phyloP scores from a whole-genome alignment of 2,888 invertebrate species.

The Belgica antarctica region DNA sequence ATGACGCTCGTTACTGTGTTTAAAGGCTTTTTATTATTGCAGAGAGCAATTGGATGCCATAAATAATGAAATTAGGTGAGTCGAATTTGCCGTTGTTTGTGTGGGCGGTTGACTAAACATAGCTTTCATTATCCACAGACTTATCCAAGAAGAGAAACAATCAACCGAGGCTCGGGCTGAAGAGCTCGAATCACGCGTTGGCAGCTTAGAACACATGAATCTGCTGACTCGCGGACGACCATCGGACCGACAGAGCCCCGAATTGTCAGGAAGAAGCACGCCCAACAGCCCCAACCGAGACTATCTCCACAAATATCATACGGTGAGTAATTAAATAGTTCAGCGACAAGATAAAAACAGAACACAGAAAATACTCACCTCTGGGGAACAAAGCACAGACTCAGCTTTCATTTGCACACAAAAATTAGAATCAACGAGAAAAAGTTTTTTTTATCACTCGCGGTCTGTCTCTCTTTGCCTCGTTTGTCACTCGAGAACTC shows the following conservation, averaged over 20 bases:
- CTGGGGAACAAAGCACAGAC: background rate
- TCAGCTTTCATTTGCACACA: background rate
- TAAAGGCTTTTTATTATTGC: too few species aligned
- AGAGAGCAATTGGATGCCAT: slow-evolving; percentile 99
- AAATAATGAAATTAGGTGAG: slow-evolving; percentile 89
- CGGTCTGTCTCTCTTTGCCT: background rate
- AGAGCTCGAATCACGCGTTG: slow-evolving; percentile 92
- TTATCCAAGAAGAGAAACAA: slow-evolving; percentile 93
- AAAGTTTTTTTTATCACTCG: background rate
- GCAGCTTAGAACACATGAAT: slow-evolving; percentile 93
- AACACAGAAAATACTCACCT: background rate
- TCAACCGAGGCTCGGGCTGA: slow-evolving; percentile 95
- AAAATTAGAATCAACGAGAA: background rate
- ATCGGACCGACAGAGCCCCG: slow-evolving; percentile 69
- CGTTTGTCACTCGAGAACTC: background rate
- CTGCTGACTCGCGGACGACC: slow-evolving; percentile 71
- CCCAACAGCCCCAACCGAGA: slow-evolving; percentile 81
- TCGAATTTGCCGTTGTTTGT: slow-evolving; percentile 51
- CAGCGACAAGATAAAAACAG: background rate
- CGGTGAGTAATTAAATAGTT: slow-evolving; percentile 69
- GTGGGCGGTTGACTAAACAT: slow-evolving; percentile 55
- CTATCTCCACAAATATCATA: slow-evolving; percentile 92
- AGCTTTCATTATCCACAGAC: slow-evolving; percentile 49
- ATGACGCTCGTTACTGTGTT: too few species aligned
- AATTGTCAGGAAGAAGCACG: slow-evolving; percentile 87